Base-by-base conservation (phyloP, 2,113 vertebrate genomes). In the Psephotus haematonotus region DNA sequence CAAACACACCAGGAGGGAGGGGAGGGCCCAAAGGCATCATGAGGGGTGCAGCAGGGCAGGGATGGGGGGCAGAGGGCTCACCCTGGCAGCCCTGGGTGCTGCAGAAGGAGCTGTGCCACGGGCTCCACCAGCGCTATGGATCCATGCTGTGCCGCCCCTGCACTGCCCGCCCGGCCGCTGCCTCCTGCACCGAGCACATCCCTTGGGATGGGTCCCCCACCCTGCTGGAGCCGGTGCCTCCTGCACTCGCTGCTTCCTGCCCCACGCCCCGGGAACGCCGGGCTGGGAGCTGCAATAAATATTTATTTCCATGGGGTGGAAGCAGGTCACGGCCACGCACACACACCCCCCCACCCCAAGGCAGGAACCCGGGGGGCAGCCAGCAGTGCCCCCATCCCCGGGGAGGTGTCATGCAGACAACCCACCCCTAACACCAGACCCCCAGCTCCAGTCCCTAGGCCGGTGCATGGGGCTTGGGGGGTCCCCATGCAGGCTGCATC, bases 51-150 rank as follows among this genome's bases (percentile, higher is more conserved):
- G 25, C 6, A 20, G 46, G 41, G 57, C 19, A 6, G 46, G 20
- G 29, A 4, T 22, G 27, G 10, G 24, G 8, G 8, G 6, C 55
- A n/a, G 31, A 33, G 17, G 68, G 7, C 25, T n/a, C 24, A 28
- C n/a, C 6, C 24, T 35, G 41, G 57, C 24, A 12, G 46, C 17
- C 17, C 50, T 2, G 19, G 16, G 7, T 22, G 19, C 59, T 33
- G 70, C 62, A 2, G n/a, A 18, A 71, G 37, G 29, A 37, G 17
- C 15, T 0, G 0, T n/a, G 57, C 19, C 41, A 2, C 0, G 0
- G 6, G 23, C 31, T 33, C 24, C 0, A 5, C 43, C 10, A 3
- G 25, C 35, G 6, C 35, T 8, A 22, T 5, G 7, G 52, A 6
- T 2, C 52, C 16, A 1, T 0, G 39, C 64, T 10, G 22, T 3